Percentiles rank a stretch among this genome's conserved stretches.
Evolutionary conservation across 2,888 invertebrate genomes (phyloP).

Genomic region (Ceraclea dissimilis): DNA sequence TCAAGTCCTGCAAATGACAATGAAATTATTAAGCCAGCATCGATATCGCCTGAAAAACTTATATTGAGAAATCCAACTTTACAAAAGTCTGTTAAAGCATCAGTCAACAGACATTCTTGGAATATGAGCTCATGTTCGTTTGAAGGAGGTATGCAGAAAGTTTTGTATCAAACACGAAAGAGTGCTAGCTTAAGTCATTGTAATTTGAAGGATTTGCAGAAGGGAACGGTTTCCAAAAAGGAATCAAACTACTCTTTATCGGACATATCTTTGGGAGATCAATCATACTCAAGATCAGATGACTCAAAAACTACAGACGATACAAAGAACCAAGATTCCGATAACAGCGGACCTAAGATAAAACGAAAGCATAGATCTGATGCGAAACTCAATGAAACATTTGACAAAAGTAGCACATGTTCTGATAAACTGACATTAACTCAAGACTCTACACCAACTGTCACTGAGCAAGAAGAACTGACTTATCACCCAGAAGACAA

Average conservation of each 20-base stretch:
- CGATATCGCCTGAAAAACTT: not conserved
- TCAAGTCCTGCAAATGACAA: too few relatives aligned
- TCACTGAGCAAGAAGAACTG: slow-evolving; percentile 13
- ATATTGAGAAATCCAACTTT: not conserved
- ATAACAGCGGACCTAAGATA: not conserved
- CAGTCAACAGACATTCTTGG: slow-evolving; percentile 10
- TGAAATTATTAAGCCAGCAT: not conserved
- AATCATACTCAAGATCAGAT: slow-evolving; percentile 12
- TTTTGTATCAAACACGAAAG: slow-evolving; percentile 8
- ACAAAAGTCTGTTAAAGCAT: not conserved
- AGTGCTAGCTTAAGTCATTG: slow-evolving; percentile 13
- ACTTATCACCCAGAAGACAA: slow-evolving; percentile 11
- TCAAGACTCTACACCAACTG: slow-evolving; percentile 10
- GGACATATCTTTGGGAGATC: slow-evolving; percentile 9
- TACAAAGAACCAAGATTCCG: not conserved
- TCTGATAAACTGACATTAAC: slow-evolving; percentile 12
- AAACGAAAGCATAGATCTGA: slow-evolving; percentile 8
- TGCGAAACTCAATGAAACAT: slow-evolving; percentile 14
- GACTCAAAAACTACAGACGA: slow-evolving; percentile 4
- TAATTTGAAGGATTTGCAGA: not conserved
- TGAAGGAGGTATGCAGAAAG: slow-evolving; percentile 6
- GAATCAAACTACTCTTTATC: slow-evolving; percentile 15
- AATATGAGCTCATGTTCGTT: slow-evolving; percentile 7
- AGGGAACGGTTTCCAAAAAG: slow-evolving; percentile 1
- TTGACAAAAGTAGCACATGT: slow-evolving; percentile 15